Conservation (phyloP, 2,797 vertebrate genomes). For the Cossypha caffra region DNA sequence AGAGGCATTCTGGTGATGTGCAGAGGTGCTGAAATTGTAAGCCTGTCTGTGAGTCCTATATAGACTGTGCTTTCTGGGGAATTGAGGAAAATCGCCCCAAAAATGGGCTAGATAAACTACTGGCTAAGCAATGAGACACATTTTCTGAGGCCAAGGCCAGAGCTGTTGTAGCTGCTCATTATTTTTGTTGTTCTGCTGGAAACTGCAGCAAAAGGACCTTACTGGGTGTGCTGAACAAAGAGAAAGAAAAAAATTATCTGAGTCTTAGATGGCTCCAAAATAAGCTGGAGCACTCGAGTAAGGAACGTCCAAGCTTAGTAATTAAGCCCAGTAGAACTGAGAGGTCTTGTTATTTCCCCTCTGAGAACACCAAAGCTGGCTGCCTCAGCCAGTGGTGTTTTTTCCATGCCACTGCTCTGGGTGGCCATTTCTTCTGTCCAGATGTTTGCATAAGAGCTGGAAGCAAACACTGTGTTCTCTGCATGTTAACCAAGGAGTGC, state of each 20-base stretch:
- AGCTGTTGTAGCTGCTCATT: neutral
- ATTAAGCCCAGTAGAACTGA: neutral
- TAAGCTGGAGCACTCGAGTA: neutral
- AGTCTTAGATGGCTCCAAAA: neutral
- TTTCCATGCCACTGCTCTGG: neutral
- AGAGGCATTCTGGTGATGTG: neutral
- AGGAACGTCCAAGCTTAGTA: neutral
- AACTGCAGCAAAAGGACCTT: neutral
- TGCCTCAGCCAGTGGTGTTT: neutral
- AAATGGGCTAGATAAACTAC: neutral
- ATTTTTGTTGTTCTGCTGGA: neutral
- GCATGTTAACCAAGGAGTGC: neutral
- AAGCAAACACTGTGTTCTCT: neutral
- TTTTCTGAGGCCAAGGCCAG: neutral
- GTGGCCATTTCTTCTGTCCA: neutral
- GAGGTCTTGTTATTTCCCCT: neutral
- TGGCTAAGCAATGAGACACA: neutral
- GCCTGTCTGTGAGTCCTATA: neutral
- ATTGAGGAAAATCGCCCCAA: neutral
- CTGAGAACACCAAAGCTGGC: neutral
- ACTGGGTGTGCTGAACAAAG: neutral
- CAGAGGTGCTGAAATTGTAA: neutral
- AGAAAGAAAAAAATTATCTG: neutral
- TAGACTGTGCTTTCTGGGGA: neutral
- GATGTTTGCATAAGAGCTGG: neutral